These are phyloP conservation scores for Pogoniulus pusillus DNA, from an alignment of 2,797 vertebrate species.

Conservation along the genomic window DNA sequence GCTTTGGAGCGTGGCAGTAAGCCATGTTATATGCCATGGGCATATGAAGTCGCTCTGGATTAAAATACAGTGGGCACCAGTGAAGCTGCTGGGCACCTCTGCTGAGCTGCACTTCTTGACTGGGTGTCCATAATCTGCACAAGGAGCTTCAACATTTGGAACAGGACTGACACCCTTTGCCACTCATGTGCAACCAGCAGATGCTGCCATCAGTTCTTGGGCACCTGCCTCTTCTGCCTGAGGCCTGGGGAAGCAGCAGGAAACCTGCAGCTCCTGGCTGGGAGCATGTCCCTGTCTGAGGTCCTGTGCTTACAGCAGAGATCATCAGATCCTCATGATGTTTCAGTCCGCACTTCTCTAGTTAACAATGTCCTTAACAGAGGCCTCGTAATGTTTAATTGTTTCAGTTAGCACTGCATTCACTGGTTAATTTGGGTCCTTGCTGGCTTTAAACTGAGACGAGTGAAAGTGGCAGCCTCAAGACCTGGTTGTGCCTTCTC, in stretches of 20 bases:
- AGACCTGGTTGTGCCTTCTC: background rate
- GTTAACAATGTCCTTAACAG: rapidly evolving
- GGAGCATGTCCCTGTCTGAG: background rate
- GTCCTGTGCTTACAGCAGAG: background rate
- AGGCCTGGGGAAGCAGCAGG: background rate
- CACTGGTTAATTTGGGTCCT: rapidly evolving
- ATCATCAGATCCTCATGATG: background rate
- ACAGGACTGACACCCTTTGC: rapidly evolving
- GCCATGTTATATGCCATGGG: background rate
- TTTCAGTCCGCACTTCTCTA: background rate
- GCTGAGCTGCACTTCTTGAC: background rate
- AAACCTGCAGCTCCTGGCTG: background rate
- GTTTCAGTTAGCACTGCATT: background rate
- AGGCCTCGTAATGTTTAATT: background rate
- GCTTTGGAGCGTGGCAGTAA: background rate
- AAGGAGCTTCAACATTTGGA: background rate
- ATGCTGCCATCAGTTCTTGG: background rate
- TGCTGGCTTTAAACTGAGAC: background rate
- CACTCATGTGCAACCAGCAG: background rate
- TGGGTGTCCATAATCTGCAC: background rate
- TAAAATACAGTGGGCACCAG: background rate
- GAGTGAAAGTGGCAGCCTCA: background rate
- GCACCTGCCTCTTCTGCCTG: background rate
- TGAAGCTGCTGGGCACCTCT: background rate
- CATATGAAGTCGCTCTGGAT: background rate